These are phyloP conservation scores for Clivina fossor DNA, from an alignment of 2,888 invertebrate genomes.

Conservation along the genomic window DNA sequence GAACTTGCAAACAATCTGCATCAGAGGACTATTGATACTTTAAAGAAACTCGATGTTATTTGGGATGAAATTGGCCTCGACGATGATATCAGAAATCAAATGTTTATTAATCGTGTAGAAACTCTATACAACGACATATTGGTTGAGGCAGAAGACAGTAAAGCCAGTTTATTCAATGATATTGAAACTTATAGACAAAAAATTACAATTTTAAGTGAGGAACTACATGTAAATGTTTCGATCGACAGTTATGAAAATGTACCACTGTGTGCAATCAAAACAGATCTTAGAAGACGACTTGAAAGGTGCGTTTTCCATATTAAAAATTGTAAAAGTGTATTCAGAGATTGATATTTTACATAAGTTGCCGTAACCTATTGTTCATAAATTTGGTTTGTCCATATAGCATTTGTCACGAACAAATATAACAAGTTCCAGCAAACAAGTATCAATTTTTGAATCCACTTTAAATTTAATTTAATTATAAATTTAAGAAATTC, in stretches of 20 bases:
- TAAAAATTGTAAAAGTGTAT: neutral
- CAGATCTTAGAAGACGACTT: slow-evolving; percentile 39
- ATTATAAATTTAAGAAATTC: too few relatives aligned
- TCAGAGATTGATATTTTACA: too few relatives aligned
- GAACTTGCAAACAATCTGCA: slow-evolving; percentile 12
- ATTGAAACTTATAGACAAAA: slow-evolving; percentile 53
- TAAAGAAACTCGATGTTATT: slow-evolving; percentile 15
- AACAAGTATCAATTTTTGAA: too few relatives aligned
- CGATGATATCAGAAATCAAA: slow-evolving; percentile 13
- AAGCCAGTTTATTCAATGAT: slow-evolving; percentile 57
- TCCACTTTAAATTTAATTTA: too few relatives aligned
- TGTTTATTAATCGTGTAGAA: slow-evolving; percentile 49
- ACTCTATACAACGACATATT: slow-evolving; percentile 64
- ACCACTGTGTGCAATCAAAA: slow-evolving; percentile 42
- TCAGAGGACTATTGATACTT: slow-evolving; percentile 4
- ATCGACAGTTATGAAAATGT: slow-evolving; percentile 41
- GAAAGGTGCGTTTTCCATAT: neutral
- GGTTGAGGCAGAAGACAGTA: slow-evolving; percentile 61
- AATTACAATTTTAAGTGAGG: slow-evolving; percentile 41
- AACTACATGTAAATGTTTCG: slow-evolving; percentile 43
- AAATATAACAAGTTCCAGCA: too few relatives aligned
- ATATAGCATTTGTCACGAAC: too few relatives aligned
- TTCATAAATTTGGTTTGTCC: too few relatives aligned
- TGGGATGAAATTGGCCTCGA: slow-evolving; percentile 35
- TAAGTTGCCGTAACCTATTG: too few relatives aligned